These are phyloP conservation scores for Phenganax subtilis DNA, from an alignment of 92 coral and sea anemone genomes.

Conservation along the genomic window DNA sequence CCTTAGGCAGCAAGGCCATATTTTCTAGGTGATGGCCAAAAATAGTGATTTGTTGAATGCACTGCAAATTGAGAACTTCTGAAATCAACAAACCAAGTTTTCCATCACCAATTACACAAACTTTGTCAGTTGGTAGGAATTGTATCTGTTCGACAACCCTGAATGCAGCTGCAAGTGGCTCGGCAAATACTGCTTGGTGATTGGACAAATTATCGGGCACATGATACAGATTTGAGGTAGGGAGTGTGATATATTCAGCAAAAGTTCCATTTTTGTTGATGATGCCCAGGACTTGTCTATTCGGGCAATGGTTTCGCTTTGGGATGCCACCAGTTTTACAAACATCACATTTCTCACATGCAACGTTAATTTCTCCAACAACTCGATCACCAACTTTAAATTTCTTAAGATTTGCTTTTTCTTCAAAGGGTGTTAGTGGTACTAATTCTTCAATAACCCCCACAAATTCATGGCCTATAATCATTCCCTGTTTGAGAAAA, in stretches of 20 bases:
- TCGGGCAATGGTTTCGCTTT: background rate
- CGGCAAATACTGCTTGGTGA: background rate
- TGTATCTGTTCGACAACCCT: background rate
- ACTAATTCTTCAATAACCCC: background rate
- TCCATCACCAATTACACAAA: background rate
- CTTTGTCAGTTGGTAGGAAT: background rate
- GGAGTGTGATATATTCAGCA: conserved; percentile 15
- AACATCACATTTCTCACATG: background rate
- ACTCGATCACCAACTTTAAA: background rate
- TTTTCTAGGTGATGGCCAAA: background rate
- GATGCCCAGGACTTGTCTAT: background rate
- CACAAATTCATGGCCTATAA: conserved; percentile 14
- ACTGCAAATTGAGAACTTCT: background rate
- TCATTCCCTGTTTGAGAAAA: no score
- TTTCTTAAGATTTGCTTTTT: no score
- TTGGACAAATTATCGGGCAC: background rate
- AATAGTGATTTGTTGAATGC: background rate
- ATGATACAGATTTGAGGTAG: background rate
- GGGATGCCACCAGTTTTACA: background rate
- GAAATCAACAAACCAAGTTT: background rate
- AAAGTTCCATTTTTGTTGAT: background rate
- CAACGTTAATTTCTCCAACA: conserved; percentile 7
- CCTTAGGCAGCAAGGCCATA: background rate
- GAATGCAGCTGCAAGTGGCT: conserved; percentile 23
- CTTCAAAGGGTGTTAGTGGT: background rate